Evolutionary conservation across 1,140 invertebrate species (phyloP), one percentile per base, ranked within the genome.

Genomic region (Acromyrmex heyeri): DNA sequence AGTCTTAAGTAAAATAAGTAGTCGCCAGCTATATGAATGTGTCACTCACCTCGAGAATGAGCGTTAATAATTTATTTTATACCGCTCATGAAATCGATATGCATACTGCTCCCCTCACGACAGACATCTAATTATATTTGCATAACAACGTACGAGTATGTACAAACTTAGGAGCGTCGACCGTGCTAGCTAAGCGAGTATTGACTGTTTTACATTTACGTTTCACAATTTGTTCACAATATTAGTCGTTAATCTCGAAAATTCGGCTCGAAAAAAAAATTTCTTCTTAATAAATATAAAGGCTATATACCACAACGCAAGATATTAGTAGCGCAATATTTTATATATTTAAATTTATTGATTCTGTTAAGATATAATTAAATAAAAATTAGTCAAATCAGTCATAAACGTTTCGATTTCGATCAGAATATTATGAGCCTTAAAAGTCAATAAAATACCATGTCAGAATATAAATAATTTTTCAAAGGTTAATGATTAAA

Each of bases 31-130:
- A 65, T 27, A 21, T 6, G 30, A 67, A 30, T 59, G 73, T 87
- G 86, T 88, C 79, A 85, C 18, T 87, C 61, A 73, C 73, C 65
- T 59, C 59, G 16, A 21, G 48, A 87, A 44, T 44, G n/a, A 55
- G 55, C 24, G 5, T 76, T 72, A 85, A 87, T 73, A 76, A 73
- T 78, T 85, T 64, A 65, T 77, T 77, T 83, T 48, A 59, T n/a
- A 24, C 27, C 53, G 44, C 5, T n/a, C 16, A n/a, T 57, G 12
- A 38, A 50, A 88, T 87, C 86, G 38, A 87, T 87, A 87, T 18
- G n/a, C 1, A 6, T 10, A 69, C 24, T 65, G 24, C 14, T 50
- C 18, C 16, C 1, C 24, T n/a, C 48, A 55, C n/a, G 27, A 44
- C 14, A 44, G 38, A 64, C 18, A 38, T 82, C 67, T 82, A 59